These are phyloP conservation scores for Pentamera pediparva DNA, from an alignment of 53 echinoderm and acorn worm genomes.

Conservation along the genomic window DNA sequence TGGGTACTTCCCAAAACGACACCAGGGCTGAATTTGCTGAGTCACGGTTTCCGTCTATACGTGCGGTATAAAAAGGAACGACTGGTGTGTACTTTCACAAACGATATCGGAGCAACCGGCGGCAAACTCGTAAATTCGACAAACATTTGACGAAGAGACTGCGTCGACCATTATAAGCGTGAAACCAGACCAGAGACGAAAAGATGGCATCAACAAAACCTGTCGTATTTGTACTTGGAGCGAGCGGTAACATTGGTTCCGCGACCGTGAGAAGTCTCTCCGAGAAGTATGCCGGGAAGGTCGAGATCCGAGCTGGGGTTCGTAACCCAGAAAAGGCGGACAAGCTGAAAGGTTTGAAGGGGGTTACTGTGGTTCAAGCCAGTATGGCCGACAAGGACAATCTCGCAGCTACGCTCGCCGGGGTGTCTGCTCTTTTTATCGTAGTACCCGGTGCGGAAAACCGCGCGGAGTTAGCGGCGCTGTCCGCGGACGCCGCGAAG, in stretches of 20 bases:
- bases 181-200: too few species aligned
- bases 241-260: slow-evolving; percentile 19
- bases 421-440: slow-evolving; percentile 14
- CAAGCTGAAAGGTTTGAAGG: slow-evolving; percentile 6
- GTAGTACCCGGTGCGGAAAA: slow-evolving; percentile 20
- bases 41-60: too few species aligned
- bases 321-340: slow-evolving; percentile 12
- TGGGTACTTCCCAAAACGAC: too few species aligned
- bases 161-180: too few species aligned
- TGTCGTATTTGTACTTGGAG: slow-evolving; percentile 32
- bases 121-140: too few species aligned
- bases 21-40: too few species aligned
- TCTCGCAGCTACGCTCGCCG: slow-evolving; percentile 7
- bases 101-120: too few species aligned
- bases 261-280: slow-evolving; percentile 34
- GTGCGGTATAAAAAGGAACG: too few species aligned
- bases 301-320: slow-evolving; percentile 33
- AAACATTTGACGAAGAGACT: too few species aligned
- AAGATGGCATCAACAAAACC: not conserved
- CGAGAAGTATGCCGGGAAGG: slow-evolving; percentile 19
- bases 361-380: slow-evolving; percentile 26
- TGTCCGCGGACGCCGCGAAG: slow-evolving; percentile 24
- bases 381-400: slow-evolving; percentile 28
- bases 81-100: too few species aligned
- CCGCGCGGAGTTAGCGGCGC: slow-evolving; percentile 13